Evolutionary conservation across 64 coral and sea anemone species (phyloP).

Genomic region (Dendrophyllia cribrosa): DNA sequence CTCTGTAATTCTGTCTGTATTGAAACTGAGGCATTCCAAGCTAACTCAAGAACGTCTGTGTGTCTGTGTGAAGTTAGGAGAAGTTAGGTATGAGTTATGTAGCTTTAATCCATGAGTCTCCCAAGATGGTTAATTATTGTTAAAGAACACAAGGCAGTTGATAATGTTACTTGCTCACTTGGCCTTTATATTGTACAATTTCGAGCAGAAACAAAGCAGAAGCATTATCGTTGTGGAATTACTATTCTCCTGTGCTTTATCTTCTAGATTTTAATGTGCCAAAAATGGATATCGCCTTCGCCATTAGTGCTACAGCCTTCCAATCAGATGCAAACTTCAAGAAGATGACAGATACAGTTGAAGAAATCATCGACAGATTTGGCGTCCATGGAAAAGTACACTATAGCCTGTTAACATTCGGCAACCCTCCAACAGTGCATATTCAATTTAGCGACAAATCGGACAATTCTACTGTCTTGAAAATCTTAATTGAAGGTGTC

Average conservation of each 20-base stretch:
- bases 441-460: slow-evolving; percentile 60
- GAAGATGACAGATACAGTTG: slow-evolving; percentile 81
- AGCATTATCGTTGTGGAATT: no score
- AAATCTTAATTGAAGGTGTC: slow-evolving; percentile 48
- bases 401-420: slow-evolving; percentile 81
- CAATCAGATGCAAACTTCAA: slow-evolving; percentile 62
- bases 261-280: slow-evolving; percentile 68
- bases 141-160: neutral
- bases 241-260: neutral
- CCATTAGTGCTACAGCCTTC: slow-evolving; percentile 63
- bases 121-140: no score
- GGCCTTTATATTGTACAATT: no score
- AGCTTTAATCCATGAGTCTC: no score
- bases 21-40: no score
- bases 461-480: slow-evolving; percentile 54
- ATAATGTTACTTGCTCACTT: neutral
- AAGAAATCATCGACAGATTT: slow-evolving; percentile 74
- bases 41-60: no score
- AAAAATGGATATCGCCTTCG: slow-evolving; percentile 79
- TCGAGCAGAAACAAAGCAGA: no score
- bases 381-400: slow-evolving; percentile 68
- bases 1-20: no score
- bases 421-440: slow-evolving; percentile 52
- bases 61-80: no score
- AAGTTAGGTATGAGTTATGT: no score